A percentile compares a stretch with the other conserved stretches of the same genome.
phyloP scores from a whole-genome alignment of 1,140 invertebrate species.

The Drosophila cardini region DNA sequence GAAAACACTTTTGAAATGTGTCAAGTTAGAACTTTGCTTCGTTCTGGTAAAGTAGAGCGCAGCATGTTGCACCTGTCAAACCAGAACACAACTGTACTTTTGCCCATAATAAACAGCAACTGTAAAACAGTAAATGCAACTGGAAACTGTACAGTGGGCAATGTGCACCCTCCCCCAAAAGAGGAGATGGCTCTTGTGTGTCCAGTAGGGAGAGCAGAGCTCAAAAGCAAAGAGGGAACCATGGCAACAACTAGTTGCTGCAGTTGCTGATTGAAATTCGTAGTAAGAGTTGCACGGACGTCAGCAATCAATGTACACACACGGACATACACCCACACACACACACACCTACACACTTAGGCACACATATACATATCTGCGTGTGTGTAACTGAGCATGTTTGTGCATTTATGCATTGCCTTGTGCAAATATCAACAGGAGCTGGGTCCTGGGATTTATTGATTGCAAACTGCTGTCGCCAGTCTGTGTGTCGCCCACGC shows the following conservation, averaged over 20 bases:
- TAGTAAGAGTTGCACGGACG: slow-evolving; percentile 58
- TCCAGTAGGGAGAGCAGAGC: not conserved
- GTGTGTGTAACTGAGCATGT: not conserved
- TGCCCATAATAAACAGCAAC: slow-evolving; percentile 1
- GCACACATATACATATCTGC: not conserved
- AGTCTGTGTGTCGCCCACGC: slow-evolving; percentile 35
- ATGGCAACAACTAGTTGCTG: slow-evolving; percentile 54
- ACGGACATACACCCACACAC: slow-evolving; percentile 44
- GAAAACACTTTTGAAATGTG: not conserved
- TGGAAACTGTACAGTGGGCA: not conserved
- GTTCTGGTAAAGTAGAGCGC: not conserved
- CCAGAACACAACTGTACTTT: slow-evolving; percentile 43
- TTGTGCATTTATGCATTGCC: slow-evolving; percentile 73
- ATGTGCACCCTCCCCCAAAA: too few species aligned
- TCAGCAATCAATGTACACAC: slow-evolving; percentile 67
- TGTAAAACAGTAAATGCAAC: slow-evolving; percentile 20
- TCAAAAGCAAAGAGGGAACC: slow-evolving; percentile 4
- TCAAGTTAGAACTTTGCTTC: not conserved
- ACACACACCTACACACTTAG: slow-evolving; percentile 8
- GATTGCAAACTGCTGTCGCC: slow-evolving; percentile 57
- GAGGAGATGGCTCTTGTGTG: slow-evolving; percentile 20
- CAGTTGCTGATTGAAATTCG: slow-evolving; percentile 52
- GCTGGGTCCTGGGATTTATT: slow-evolving; percentile 79
- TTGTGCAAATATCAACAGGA: slow-evolving; percentile 79
- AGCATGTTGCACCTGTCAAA: slow-evolving; percentile 17